Conservation (phyloP, 2,797 vertebrate genomes). For the Gouania willdenowi region DNA sequence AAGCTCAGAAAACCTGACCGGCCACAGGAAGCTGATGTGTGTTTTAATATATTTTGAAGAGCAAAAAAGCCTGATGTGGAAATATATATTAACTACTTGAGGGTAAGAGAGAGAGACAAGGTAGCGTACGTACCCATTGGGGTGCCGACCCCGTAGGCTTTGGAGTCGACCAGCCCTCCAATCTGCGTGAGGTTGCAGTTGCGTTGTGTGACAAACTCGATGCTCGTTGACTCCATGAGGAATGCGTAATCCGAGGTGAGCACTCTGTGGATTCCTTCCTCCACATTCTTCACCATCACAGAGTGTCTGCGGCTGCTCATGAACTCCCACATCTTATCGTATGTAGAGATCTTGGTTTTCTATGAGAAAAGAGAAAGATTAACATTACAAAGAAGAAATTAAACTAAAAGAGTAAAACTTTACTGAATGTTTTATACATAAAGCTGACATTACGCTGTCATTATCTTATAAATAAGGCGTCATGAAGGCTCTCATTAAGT, state of each 20-base stretch:
- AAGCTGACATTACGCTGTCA: too few species aligned
- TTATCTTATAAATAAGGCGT: too few species aligned
- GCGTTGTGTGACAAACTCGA: slow-evolving; percentile 92
- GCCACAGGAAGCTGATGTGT: too few species aligned
- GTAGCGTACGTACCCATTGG: slow-evolving; percentile 88
- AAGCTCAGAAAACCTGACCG: too few species aligned
- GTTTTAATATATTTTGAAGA: too few species aligned
- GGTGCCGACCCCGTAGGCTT: slow-evolving; percentile 94
- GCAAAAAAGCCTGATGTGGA: too few species aligned
- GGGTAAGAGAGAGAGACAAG: too few species aligned
- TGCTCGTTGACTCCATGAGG: slow-evolving; percentile 97
- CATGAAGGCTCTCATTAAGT: too few species aligned
- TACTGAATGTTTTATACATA: too few species aligned
- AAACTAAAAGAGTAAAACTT: too few species aligned
- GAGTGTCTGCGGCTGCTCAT: slow-evolving; percentile 97
- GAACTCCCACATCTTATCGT: slow-evolving; percentile 99
- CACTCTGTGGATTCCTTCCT: slow-evolving; percentile 94
- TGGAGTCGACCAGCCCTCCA: slow-evolving; percentile 95
- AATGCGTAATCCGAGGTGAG: slow-evolving; percentile 97
- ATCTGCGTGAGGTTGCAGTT: slow-evolving; percentile 99
- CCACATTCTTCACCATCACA: slow-evolving; percentile 93
- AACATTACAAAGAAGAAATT: too few species aligned
- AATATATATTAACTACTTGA: too few species aligned
- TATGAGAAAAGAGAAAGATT: slow-evolving; percentile 45
- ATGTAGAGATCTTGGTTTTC: slow-evolving; percentile 99